These are phyloP conservation scores for Sisor rabdophorus DNA, from an alignment of 2,113 vertebrate genomes.

Conservation along the genomic window DNA sequence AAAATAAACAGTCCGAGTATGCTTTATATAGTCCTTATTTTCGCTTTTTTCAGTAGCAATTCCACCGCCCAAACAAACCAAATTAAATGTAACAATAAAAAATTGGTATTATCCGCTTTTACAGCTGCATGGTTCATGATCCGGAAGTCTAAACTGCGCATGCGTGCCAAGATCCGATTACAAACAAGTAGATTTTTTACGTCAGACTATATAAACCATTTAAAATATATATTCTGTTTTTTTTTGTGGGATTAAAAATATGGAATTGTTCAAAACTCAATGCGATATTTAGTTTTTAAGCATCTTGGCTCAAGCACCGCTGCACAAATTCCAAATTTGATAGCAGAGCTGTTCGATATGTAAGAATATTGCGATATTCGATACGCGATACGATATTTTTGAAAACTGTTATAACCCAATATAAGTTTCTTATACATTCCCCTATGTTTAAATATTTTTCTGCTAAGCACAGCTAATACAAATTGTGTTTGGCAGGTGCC, in stretches of 20 bases:
- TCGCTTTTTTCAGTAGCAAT: too few relatives aligned
- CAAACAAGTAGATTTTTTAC: not conserved
- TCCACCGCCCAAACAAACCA: not conserved
- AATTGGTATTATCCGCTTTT: not conserved
- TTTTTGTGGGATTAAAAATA: not conserved
- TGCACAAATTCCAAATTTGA: not conserved
- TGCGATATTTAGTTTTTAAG: not conserved
- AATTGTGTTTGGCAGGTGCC: too few relatives aligned
- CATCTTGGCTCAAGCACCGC: not conserved
- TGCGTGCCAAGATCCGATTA: constrained; percentile 17
- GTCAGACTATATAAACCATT: not conserved
- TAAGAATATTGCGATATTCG: too few relatives aligned
- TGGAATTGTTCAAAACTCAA: not conserved
- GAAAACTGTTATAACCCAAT: too few relatives aligned
- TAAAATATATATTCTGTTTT: too few relatives aligned
- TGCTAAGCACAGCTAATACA: too few relatives aligned
- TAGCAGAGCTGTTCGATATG: too few relatives aligned
- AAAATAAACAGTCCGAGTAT: not conserved
- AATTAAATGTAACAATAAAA: not conserved
- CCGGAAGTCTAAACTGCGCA: constrained; percentile 24
- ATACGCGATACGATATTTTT: too few relatives aligned
- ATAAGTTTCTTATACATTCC: too few relatives aligned
- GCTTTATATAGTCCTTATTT: not conserved
- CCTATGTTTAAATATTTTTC: too few relatives aligned
- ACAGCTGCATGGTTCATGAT: too few relatives aligned